Conservation (phyloP, 1,140 invertebrate genomes). For the Babylonia areolata region DNA sequence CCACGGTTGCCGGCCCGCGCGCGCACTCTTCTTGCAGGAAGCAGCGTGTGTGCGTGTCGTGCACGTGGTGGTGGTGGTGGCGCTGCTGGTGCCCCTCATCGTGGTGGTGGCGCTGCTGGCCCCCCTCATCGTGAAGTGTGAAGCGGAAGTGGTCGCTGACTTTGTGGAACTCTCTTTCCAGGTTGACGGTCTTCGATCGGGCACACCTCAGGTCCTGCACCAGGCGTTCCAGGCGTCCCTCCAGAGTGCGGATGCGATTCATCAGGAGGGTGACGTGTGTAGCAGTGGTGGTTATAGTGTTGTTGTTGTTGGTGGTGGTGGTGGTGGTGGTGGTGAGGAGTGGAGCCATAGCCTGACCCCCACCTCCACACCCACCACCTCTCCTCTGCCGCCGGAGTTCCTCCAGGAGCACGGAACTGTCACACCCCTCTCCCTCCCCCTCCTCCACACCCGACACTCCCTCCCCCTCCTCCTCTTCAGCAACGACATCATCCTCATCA, state of each 20-base stretch:
- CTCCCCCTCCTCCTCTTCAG: constrained; percentile 34
- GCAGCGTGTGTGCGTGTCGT: neutral
- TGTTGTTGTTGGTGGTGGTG: neutral
- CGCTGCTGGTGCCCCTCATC: neutral
- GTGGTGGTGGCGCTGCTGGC: constrained; percentile 28
- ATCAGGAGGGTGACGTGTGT: constrained; percentile 24
- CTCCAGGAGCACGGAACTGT: constrained; percentile 18
- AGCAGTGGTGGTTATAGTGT: no score
- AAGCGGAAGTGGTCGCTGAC: constrained; percentile 53
- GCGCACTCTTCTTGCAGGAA: constrained; percentile 63
- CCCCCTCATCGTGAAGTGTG: constrained; percentile 58
- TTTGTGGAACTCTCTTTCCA: constrained; percentile 61
- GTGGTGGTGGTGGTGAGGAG: neutral
- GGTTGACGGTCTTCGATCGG: constrained; percentile 56
- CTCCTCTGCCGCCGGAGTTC: neutral
- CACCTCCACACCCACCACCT: neutral
- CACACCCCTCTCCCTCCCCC: constrained; percentile 1
- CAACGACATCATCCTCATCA: constrained; percentile 41
- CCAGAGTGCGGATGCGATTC: constrained; percentile 40
- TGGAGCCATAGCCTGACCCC: neutral
- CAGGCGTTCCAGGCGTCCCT: constrained; percentile 34
- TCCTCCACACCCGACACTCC: constrained; percentile 53
- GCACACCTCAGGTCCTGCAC: constrained; percentile 42
- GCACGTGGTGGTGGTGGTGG: neutral
- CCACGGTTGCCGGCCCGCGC: constrained; percentile 63